These are phyloP conservation scores for Urocynchramus pylzowi DNA, from an alignment of 2,113 vertebrate genomes.

Conservation along the genomic window DNA sequence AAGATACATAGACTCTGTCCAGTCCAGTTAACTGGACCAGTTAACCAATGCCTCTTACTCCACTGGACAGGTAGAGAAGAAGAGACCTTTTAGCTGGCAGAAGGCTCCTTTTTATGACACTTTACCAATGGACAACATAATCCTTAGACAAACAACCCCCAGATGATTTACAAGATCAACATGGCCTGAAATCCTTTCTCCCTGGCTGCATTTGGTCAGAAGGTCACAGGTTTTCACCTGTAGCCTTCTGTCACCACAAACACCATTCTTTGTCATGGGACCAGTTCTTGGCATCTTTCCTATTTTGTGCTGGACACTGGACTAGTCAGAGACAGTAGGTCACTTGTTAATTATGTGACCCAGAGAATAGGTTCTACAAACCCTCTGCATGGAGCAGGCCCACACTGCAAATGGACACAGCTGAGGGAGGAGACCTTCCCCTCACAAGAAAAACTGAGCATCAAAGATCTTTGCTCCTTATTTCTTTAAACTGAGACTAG, in stretches of 20 bases:
- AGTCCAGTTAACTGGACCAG: not conserved
- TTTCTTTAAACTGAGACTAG: not conserved
- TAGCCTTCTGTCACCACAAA: not conserved
- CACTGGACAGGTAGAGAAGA: not conserved
- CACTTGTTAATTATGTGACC: not conserved
- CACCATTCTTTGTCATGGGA: not conserved
- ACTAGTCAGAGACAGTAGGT: not conserved
- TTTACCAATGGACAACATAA: not conserved
- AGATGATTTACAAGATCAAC: not conserved
- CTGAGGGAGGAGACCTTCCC: not conserved
- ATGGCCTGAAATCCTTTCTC: not conserved
- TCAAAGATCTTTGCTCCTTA: not conserved
- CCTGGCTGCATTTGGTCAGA: not conserved
- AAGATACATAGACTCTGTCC: not conserved
- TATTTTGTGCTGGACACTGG: not conserved
- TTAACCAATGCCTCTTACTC: not conserved
- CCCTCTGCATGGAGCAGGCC: not conserved
- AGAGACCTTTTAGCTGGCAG: not conserved
- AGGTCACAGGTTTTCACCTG: not conserved
- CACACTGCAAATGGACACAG: fast-evolving
- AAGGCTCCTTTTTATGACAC: not conserved
- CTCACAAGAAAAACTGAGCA: not conserved
- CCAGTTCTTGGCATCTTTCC: not conserved
- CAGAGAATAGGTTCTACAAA: not conserved
- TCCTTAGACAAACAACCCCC: not conserved